Percentiles rank a stretch among this genome's conserved stretches.
These are phyloP conservation scores for Scaptomyza caliginosa DNA, from an alignment of 2,888 invertebrate genomes.

Conservation along the genomic window DNA sequence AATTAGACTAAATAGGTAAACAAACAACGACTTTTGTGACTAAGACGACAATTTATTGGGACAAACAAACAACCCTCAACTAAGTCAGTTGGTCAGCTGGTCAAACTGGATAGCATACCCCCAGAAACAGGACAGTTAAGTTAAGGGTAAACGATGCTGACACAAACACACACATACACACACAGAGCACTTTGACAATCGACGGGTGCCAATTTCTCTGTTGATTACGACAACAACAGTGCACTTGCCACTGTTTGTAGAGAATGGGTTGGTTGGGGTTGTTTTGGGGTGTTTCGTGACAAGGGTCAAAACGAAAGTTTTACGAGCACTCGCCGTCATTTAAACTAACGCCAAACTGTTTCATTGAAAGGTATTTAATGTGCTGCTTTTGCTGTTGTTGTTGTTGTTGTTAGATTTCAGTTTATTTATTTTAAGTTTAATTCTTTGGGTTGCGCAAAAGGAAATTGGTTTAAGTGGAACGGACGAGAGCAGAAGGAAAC, in stretches of 20 bases:
- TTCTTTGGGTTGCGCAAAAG: constrained; percentile 55
- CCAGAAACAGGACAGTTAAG: constrained; percentile 26
- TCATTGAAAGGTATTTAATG: constrained; percentile 37
- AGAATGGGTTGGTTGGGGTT: not conserved
- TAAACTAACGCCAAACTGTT: constrained; percentile 55
- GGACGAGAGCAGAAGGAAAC: constrained; percentile 19
- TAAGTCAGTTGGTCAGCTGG: constrained; percentile 62
- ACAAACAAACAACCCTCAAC: constrained; percentile 56
- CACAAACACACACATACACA: constrained; percentile 63
- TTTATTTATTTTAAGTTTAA: constrained; percentile 75
- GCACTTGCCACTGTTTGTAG: constrained; percentile 34
- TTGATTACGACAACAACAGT: constrained; percentile 64
- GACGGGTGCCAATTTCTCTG: constrained; percentile 73
- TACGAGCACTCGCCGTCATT: constrained; percentile 54
- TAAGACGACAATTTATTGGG: constrained; percentile 66
- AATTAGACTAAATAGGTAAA: constrained; percentile 38
- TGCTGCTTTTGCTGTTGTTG: constrained; percentile 25
- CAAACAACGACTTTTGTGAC: constrained; percentile 15
- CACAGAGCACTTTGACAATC: constrained; percentile 49
- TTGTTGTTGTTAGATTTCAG: constrained; percentile 15
- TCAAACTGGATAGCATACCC: constrained; percentile 16
- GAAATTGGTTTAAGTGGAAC: constrained; percentile 63
- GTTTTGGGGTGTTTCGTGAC: constrained; percentile 41
- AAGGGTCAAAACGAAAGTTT: constrained; percentile 74
- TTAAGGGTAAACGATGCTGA: constrained; percentile 66